Evolutionary conservation across 2,888 invertebrate genomes (phyloP), one percentile per base, ranked within the genome.

Genomic region (Ormyrus nitidulus): DNA sequence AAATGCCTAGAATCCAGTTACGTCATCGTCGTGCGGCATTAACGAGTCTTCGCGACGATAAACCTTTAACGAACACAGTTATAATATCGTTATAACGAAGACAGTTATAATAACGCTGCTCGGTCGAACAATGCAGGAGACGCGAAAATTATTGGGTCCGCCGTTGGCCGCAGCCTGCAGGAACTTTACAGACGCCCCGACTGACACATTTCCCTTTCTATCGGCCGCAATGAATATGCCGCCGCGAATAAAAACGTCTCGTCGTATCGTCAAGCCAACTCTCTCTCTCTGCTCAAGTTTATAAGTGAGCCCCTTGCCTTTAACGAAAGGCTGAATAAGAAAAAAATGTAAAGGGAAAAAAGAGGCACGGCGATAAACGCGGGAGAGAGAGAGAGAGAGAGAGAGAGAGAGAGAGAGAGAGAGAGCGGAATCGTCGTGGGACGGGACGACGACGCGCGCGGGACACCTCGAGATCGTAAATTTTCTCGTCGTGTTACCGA

Each of bases 381-480:
- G 49, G 64, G 49, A 9, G 48, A 44, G 19, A 11, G 13, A 9
- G 48, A 44, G 6, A 44, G 64, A 51, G 61, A 9, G 59, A 34
- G 34, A 54, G 59, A 58, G 49, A 9, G 48, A 44, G 19, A 11
- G 13, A 9, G 48, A 44, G 6, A 44, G 64, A 51, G 61, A 9
- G 59, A 34, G 34, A 54, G 59, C 48, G 10, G 58, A 79, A 65
- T 74, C 69, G 71, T 71, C 75, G 51, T 71, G 70, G 51, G 34
- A 34, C 34, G 34, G 34, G 34, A 34, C 34, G 34, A 34, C 34
- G 34, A 34, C 34, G 34, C 34, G 34, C 34, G 34, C 34, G 34
- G 34, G 77, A 56, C 69, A 78, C 69, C 66, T 74, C 70, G 80
- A 76, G 82, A 85, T 84, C 86, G 85, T 86, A 86, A 86, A 86